Evolutionary conservation across 2,113 vertebrate species (phyloP).

Genomic region (Hymenochirus boettgeri): DNA sequence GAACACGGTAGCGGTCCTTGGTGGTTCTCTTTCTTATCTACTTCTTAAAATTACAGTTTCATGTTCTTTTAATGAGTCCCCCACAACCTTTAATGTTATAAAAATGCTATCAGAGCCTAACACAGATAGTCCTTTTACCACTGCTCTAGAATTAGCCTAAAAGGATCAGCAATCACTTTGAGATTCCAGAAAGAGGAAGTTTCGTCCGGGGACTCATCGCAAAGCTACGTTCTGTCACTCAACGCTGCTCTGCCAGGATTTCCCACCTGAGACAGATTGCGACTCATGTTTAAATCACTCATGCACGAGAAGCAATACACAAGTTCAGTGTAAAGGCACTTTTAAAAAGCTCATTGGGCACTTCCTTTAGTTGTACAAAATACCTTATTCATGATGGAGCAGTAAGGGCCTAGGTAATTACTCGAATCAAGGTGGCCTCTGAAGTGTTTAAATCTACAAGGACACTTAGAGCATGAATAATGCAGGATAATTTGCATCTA

Average conservation of each 20-base stretch:
- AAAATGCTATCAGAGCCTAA: too few relatives aligned
- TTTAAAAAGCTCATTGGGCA: conserved; percentile 97
- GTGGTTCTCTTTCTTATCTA: too few relatives aligned
- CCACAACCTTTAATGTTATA: too few relatives aligned
- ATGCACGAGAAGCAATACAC: conserved; percentile 93
- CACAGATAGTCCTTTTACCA: background rate
- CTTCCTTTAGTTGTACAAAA: conserved; percentile 94
- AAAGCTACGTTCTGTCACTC: conserved; percentile 76
- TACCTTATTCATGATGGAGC: conserved; percentile 99
- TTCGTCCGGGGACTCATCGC: conserved; percentile 52
- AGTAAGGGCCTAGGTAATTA: conserved; percentile 97
- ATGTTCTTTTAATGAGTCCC: too few relatives aligned
- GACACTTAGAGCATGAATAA: conserved; percentile 97
- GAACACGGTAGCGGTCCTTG: too few relatives aligned
- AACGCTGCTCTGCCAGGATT: conserved; percentile 69
- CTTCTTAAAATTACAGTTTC: too few relatives aligned
- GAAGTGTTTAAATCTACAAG: conserved; percentile 99
- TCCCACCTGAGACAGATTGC: conserved; percentile 92
- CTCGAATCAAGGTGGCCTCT: conserved; percentile 99
- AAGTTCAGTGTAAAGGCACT: conserved; percentile 94
- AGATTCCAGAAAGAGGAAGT: conserved; percentile 59
- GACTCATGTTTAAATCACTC: conserved; percentile 82
- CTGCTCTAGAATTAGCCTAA: background rate
- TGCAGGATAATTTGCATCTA: conserved; percentile 99
- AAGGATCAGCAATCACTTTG: conserved; percentile 44